phyloP scores from a whole-genome alignment of 2,113 vertebrate genomes.

The Lophochroa leadbeateri region DNA sequence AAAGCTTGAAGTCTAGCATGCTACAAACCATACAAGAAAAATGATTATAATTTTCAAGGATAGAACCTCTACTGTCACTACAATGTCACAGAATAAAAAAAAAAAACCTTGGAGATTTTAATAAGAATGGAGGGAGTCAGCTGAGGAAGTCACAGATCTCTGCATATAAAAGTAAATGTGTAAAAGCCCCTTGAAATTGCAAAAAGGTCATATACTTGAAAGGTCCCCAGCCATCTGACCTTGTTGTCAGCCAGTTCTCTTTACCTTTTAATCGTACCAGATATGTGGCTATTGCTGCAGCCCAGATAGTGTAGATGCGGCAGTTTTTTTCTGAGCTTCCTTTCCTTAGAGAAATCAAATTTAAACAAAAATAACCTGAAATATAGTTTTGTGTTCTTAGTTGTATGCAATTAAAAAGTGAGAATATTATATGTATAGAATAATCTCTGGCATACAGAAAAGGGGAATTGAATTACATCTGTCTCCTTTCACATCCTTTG shows the following conservation, averaged over 20 bases:
- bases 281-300: neutral
- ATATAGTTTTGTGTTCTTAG: neutral
- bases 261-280: neutral
- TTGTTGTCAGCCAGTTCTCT: neutral
- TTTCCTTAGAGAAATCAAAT: neutral
- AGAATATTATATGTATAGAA: neutral
- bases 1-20: neutral
- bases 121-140: neutral
- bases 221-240: neutral
- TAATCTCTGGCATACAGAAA: neutral
- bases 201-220: neutral
- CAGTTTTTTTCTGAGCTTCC: neutral
- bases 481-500: neutral
- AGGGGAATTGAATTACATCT: neutral
- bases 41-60: neutral
- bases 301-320: neutral
- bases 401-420: neutral
- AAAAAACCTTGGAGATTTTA: neutral
- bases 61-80: neutral
- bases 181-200: neutral
- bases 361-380: neutral
- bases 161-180: neutral
- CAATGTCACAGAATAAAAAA: neutral
- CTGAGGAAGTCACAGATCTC: neutral
- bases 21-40: neutral